Percentiles rank a stretch among this genome's conserved stretches.
Evolutionary conservation across 2,113 vertebrate species (phyloP).

Genomic region (Eulemur macaco): DNA sequence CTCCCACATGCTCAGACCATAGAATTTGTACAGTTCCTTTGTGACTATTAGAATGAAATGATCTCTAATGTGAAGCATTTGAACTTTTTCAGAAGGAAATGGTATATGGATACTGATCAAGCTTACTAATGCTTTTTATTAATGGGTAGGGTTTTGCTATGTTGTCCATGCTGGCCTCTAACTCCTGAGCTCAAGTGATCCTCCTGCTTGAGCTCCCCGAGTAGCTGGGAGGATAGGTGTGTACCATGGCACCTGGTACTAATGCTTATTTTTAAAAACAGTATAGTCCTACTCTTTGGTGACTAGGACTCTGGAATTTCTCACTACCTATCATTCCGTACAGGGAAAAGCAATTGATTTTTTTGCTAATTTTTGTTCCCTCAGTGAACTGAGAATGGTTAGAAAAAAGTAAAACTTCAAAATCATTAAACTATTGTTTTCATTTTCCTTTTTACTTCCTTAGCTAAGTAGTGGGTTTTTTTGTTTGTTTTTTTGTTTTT

Average conservation of each 20-base stretch:
- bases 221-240: neutral
- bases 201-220: neutral
- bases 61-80: neutral
- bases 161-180: neutral
- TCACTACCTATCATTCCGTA: neutral
- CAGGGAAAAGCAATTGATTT: neutral
- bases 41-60: neutral
- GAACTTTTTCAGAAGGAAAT: slow-evolving; percentile 24
- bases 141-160: neutral
- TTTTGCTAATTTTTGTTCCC: slow-evolving; percentile 7
- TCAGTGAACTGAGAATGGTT: neutral
- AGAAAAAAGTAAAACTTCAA: slow-evolving; percentile 44
- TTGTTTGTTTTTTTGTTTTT: no score
- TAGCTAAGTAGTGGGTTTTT: neutral
- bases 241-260: neutral
- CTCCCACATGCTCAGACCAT: neutral
- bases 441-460: slow-evolving; percentile 3
- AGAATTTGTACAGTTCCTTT: slow-evolving; percentile 5
- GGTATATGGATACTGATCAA: neutral
- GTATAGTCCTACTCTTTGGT: neutral
- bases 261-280: neutral
- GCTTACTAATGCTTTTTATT: neutral
- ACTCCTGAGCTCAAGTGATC: neutral
- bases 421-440: slow-evolving; percentile 47
- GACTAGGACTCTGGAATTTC: slow-evolving; percentile 11